Evolutionary conservation across 2,888 invertebrate genomes (phyloP).

Genomic region (Hymenopus coronatus): DNA sequence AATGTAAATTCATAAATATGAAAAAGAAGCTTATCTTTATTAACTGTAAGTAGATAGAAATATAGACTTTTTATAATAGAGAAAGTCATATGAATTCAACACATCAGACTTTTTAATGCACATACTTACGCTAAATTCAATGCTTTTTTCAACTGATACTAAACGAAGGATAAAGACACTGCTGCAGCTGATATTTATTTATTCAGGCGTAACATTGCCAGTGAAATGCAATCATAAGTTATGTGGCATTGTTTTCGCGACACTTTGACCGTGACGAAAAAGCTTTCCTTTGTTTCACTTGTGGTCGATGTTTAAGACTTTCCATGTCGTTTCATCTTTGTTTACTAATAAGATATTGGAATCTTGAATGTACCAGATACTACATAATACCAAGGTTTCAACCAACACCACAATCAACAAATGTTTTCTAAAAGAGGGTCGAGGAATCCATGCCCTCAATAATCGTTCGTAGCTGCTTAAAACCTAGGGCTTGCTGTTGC

Average conservation of each 20-base stretch:
- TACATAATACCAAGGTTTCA: not conserved
- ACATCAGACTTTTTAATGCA: too few species aligned
- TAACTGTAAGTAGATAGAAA: too few species aligned
- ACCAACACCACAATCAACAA: not conserved
- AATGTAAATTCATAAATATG: too few species aligned
- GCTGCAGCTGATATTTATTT: not conserved
- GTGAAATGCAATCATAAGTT: not conserved
- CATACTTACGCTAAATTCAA: too few species aligned
- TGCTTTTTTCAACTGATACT: too few species aligned
- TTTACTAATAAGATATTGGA: not conserved
- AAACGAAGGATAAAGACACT: too few species aligned
- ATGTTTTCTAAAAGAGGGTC: not conserved
- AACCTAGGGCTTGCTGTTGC: not conserved
- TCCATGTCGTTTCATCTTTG: not conserved
- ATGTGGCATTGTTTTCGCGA: not conserved
- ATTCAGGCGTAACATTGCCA: not conserved
- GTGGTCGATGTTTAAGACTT: not conserved
- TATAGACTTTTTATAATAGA: too few species aligned
- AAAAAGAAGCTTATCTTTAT: too few species aligned
- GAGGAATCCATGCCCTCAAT: not conserved
- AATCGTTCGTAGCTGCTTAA: not conserved
- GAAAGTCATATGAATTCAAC: too few species aligned
- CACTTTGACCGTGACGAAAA: not conserved
- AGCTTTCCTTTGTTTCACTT: not conserved
- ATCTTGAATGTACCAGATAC: not conserved